These are phyloP conservation scores for Drosophila dunni DNA, from an alignment of 1,140 invertebrate species.

Conservation along the genomic window DNA sequence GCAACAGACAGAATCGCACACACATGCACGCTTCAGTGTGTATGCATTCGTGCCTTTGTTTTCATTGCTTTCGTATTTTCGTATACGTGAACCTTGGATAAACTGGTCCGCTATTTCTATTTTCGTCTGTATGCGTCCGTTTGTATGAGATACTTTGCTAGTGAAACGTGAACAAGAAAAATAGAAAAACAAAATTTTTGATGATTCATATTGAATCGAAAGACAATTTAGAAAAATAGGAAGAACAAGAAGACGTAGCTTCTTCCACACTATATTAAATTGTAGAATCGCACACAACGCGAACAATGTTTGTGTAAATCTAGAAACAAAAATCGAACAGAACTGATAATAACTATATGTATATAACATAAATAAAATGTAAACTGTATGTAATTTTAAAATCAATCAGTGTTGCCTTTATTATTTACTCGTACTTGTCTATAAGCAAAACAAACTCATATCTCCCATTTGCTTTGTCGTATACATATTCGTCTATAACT, in stretches of 20 bases:
- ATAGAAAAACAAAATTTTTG: conserved; percentile 16
- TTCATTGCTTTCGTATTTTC: conserved; percentile 47
- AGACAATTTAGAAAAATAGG: conserved; percentile 9
- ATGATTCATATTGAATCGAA: conserved; percentile 58
- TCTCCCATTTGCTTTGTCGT: conserved; percentile 40
- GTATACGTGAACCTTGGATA: conserved; percentile 60
- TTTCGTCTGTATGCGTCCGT: conserved; percentile 47
- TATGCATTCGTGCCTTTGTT: conserved; percentile 33
- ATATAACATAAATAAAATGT: conserved; percentile 71
- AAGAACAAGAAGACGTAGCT: conserved; percentile 12
- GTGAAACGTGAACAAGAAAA: conserved; percentile 7
- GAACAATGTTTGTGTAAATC: conserved; percentile 14
- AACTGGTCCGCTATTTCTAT: conserved; percentile 44
- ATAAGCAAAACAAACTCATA: conserved; percentile 30
- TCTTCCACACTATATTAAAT: conserved; percentile 3
- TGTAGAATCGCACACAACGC: conserved; percentile 13
- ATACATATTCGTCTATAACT: conserved; percentile 69
- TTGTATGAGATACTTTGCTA: conserved; percentile 36
- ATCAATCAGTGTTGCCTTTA: conserved; percentile 71
- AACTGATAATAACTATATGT: conserved; percentile 63
- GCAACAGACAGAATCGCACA: conserved; percentile 21
- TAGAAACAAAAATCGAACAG: conserved; percentile 48
- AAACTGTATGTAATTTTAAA: conserved; percentile 60
- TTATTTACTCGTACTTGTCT: conserved; percentile 60
- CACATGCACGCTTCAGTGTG: conserved; percentile 3